Evolutionary conservation across 2,888 invertebrate species (phyloP), one percentile per base, ranked within the genome.

Genomic region (Quadroppia sp.): DNA sequence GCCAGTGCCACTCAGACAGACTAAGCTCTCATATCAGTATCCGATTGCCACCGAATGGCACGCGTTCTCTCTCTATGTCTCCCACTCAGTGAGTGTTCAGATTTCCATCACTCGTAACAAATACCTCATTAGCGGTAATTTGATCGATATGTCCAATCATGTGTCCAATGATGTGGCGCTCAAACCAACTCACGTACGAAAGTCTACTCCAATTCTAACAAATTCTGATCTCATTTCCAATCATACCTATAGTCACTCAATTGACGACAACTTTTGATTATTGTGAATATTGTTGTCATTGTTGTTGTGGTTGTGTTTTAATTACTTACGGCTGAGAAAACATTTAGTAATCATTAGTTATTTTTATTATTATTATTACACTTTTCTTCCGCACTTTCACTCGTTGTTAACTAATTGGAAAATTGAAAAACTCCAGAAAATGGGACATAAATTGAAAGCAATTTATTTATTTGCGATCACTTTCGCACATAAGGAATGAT

Each of bases 81-180:
- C 48, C n/a, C 48, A 48, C 17, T 48, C 17, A 6, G 48, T 6
- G 6, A 56, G 56, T 56, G 56, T 56, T 56, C 61, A 17, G 11
- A 61, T 61, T 61, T 25, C 61, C 61, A 61, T 61, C 61, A 61
- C 61, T 61, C 15, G 30, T 61, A 61, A 61, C 61, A 61, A 61
- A 61, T 61, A 61, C 61, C 61, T 61, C 32, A 61, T 61, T 61
- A 61, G 61, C n/a, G 61, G 61, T 61, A 61, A 61, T 61, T 61
- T 32, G 61, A 61, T 61, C 30, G 17, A 61, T 53, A 20, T 6
- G 17, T 45, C 3, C 15, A 56, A 50, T n/a, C n/a, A n/a, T n/a
- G n/a, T n/a, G n/a, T n/a, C n/a, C n/a, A n/a, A n/a, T n/a, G 56
- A 56, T 56, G 23, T 56, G 20, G 56, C 15, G 56, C 56, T 56